Percentiles rank a stretch among this genome's conserved stretches.
Evolutionary conservation across 2,888 invertebrate genomes (phyloP).

Genomic region (Xylota sylvarum): DNA sequence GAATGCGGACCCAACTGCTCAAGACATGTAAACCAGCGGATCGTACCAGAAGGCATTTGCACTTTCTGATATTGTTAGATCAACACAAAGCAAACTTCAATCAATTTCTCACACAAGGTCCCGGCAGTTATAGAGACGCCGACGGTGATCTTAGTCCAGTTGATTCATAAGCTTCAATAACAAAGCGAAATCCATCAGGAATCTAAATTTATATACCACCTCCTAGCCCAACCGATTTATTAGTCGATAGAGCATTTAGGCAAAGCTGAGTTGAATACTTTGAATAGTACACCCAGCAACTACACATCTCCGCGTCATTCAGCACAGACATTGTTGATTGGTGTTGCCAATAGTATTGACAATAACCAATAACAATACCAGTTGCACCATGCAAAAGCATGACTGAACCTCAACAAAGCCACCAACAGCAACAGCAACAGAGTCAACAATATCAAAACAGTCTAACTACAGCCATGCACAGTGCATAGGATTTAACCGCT

Average conservation of each 20-base stretch:
- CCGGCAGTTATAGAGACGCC: slow-evolving; percentile 89
- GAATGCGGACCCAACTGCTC: slow-evolving; percentile 88
- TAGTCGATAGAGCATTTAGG: slow-evolving; percentile 94
- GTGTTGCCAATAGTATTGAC: slow-evolving; percentile 71
- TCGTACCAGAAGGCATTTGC: slow-evolving; percentile 97
- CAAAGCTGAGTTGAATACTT: slow-evolving; percentile 95
- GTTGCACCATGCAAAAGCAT: slow-evolving; percentile 72
- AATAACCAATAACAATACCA: slow-evolving; percentile 74
- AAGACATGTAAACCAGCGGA: slow-evolving; percentile 97
- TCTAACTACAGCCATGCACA: slow-evolving; percentile 88
- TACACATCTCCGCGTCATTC: slow-evolving; percentile 87
- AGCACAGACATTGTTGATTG: slow-evolving; percentile 79
- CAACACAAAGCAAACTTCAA: slow-evolving; percentile 96
- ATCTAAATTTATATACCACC: slow-evolving; percentile 91
- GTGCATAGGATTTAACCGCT: slow-evolving; percentile 86
- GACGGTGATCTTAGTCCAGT: slow-evolving; percentile 92
- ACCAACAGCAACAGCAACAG: slow-evolving; percentile 80
- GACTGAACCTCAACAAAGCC: slow-evolving; percentile 50
- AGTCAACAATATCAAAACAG: too few relatives aligned
- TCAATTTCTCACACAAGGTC: slow-evolving; percentile 88
- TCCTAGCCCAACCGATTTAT: slow-evolving; percentile 90
- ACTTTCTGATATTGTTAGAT: slow-evolving; percentile 95
- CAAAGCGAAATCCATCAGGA: slow-evolving; percentile 83
- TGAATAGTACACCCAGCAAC: slow-evolving; percentile 96
- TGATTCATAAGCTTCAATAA: slow-evolving; percentile 90